Conservation (phyloP, 2,113 vertebrate species). For the Octodon degus region DNA sequence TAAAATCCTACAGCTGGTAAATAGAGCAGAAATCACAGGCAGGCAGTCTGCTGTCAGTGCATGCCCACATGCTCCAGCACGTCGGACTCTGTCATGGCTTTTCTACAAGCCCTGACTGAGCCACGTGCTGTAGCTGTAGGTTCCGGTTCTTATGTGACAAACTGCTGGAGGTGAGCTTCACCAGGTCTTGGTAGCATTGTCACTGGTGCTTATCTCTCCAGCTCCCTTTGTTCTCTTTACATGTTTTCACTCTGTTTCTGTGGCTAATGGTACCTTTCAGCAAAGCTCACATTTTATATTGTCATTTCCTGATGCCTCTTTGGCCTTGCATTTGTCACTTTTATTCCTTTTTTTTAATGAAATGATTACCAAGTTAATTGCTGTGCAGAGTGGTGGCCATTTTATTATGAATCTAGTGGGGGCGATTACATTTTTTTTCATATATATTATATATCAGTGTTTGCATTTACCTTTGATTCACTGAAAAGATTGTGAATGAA, state of each 20-base stretch:
- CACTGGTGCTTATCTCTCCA: background rate
- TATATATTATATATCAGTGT: conserved; percentile 4
- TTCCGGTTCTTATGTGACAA: background rate
- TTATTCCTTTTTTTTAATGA: background rate
- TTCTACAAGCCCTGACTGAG: background rate
- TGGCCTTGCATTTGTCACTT: conserved; percentile 37
- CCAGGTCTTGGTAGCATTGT: background rate
- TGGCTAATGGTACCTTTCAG: conserved; percentile 31
- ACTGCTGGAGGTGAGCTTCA: background rate
- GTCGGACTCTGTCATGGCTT: fast-evolving
- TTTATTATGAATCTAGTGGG: conserved; percentile 51
- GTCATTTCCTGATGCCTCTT: conserved; percentile 10
- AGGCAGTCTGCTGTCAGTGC: background rate
- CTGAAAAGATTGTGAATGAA: conserved; percentile 39
- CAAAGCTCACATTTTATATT: conserved; percentile 12
- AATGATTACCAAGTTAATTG: background rate
- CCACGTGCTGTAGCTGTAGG: background rate
- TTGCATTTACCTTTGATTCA: background rate
- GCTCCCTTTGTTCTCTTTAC: background rate
- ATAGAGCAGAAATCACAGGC: background rate
- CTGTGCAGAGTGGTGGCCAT: conserved; percentile 43
- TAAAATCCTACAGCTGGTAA: background rate
- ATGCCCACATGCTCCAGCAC: background rate
- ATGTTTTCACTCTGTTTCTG: background rate
- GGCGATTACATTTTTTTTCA: conserved; percentile 12